Percentiles rank a stretch among this genome's conserved stretches.
These are phyloP conservation scores for Sebastes variabilis DNA, from an alignment of 2,797 vertebrate genomes.

Conservation along the genomic window DNA sequence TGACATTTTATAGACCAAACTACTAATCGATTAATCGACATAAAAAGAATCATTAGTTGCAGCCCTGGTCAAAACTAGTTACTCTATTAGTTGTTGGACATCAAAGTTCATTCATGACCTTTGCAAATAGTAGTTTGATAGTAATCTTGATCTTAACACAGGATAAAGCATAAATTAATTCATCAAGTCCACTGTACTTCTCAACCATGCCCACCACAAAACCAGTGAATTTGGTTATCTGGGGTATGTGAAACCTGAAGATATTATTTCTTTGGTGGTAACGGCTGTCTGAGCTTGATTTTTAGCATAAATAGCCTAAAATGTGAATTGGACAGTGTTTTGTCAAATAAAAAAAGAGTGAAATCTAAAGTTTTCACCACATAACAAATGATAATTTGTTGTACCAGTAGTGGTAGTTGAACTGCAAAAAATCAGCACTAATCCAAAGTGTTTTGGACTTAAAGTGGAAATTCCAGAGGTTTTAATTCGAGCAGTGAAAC, in stretches of 20 bases:
- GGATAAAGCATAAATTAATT: not conserved
- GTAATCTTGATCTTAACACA: not conserved
- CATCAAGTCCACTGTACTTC: not conserved
- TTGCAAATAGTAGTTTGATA: not conserved
- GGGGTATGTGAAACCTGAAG: too few species aligned
- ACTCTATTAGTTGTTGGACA: not conserved
- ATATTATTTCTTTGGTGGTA: not conserved
- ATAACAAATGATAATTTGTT: not conserved
- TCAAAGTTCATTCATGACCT: not conserved
- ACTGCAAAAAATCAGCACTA: not conserved
- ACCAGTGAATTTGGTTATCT: not conserved
- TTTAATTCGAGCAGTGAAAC: not conserved
- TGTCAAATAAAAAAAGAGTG: not conserved
- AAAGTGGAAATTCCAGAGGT: constrained; percentile 11
- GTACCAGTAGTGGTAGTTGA: not conserved
- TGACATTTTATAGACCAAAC: too few species aligned
- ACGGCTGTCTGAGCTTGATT: too few species aligned
- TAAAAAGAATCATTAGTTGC: too few species aligned
- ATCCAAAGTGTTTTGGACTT: not conserved
- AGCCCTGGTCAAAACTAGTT: not conserved
- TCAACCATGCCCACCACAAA: not conserved
- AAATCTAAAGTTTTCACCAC: not conserved
- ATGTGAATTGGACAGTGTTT: not conserved
- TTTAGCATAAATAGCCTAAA: not conserved
- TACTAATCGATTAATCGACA: too few species aligned